Conservation (phyloP, 1,140 invertebrate species). For the Meteorus sp. region DNA sequence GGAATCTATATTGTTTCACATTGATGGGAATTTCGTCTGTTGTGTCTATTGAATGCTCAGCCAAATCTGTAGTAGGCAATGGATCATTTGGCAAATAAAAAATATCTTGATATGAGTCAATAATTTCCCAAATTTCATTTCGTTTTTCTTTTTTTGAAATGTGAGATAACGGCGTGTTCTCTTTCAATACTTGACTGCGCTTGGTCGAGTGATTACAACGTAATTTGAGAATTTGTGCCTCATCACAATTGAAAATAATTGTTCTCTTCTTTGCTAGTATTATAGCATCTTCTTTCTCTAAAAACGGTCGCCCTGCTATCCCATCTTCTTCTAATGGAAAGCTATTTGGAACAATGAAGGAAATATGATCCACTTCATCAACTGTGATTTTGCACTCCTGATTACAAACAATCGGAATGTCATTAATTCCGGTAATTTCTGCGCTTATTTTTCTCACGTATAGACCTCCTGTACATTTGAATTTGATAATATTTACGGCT, state of each 20-base stretch:
- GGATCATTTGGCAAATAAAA: conserved; percentile 14
- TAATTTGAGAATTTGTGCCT: background rate
- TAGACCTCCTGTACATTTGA: conserved; percentile 1
- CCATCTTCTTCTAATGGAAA: conserved; percentile 9
- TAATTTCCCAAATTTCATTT: conserved; percentile 16
- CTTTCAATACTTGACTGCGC: conserved; percentile 5
- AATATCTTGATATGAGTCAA: conserved; percentile 16
- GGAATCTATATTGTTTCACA: conserved; percentile 23
- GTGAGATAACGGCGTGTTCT: too few relatives aligned
- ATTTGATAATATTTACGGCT: conserved; percentile 8
- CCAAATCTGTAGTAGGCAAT: conserved; percentile 12
- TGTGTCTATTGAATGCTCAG: conserved; percentile 16
- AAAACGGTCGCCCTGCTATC: conserved; percentile 1
- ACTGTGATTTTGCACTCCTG: conserved; percentile 10
- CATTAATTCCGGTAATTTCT: conserved; percentile 14
- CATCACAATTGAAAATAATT: conserved; percentile 10
- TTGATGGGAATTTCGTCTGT: conserved; percentile 17
- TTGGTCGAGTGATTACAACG: background rate
- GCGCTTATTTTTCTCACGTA: background rate
- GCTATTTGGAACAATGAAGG: background rate
- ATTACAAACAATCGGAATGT: conserved; percentile 7
- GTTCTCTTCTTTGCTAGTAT: background rate
- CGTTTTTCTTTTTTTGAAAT: background rate
- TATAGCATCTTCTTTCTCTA: conserved; percentile 14
- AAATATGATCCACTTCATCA: conserved; percentile 6